Evolutionary conservation across 2,888 invertebrate genomes (phyloP).

Genomic region (Diaprepes abbreviatus): DNA sequence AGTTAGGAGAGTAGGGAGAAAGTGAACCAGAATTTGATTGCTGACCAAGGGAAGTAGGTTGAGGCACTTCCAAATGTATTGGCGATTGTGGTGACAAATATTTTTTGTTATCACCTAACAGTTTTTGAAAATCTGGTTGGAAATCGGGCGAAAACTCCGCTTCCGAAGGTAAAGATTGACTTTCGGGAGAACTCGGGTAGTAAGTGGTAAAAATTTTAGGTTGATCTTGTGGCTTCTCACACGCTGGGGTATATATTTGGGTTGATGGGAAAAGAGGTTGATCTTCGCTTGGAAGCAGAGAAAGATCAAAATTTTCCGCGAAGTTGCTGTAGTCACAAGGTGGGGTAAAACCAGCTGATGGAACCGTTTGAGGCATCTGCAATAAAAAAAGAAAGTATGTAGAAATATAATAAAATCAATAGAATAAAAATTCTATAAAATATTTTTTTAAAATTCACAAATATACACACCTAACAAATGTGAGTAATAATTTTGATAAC

Average conservation of each 20-base stretch:
- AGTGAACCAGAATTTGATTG: slow-evolving; percentile 60
- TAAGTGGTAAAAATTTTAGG: slow-evolving; percentile 64
- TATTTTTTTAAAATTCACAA: too few species aligned
- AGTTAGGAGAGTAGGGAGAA: slow-evolving; percentile 68
- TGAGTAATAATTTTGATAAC: too few species aligned
- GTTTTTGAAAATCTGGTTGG: slow-evolving; percentile 65
- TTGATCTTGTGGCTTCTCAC: slow-evolving; percentile 62
- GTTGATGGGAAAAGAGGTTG: slow-evolving; percentile 71
- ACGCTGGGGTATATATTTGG: slow-evolving; percentile 60
- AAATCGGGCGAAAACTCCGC: slow-evolving; percentile 53
- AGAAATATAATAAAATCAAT: too few species aligned
- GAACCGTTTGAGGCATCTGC: slow-evolving; percentile 89
- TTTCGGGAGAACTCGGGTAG: slow-evolving; percentile 60
- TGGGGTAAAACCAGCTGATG: slow-evolving; percentile 82
- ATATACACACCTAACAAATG: too few species aligned
- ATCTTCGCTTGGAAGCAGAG: slow-evolving; percentile 77
- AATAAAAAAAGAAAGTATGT: slow-evolving; percentile 58
- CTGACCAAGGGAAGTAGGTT: slow-evolving; percentile 53
- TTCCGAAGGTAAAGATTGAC: slow-evolving; percentile 55
- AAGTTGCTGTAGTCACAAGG: slow-evolving; percentile 76
- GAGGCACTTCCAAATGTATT: slow-evolving; percentile 67
- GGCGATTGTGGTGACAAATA: slow-evolving; percentile 66
- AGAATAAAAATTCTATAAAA: too few species aligned
- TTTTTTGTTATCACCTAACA: slow-evolving; percentile 59
- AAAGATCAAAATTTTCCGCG: slow-evolving; percentile 79